These are phyloP conservation scores for Cheilosia grossa DNA, from an alignment of 2,888 invertebrate species.

Conservation along the genomic window DNA sequence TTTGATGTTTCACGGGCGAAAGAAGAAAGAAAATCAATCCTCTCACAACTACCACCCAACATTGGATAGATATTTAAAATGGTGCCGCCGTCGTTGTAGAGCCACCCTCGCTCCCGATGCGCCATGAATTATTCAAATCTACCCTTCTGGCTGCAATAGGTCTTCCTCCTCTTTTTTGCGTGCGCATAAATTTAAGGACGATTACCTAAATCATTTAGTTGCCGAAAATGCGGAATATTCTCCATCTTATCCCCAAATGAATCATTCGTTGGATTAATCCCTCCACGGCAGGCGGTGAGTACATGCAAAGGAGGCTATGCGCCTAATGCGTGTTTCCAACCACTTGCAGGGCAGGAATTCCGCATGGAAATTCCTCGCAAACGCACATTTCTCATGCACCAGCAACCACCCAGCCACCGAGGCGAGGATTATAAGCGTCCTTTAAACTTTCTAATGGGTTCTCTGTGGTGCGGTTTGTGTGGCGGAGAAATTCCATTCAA, in stretches of 20 bases:
- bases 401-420: conserved; percentile 1
- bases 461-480: conserved; percentile 37
- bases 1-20: conserved; percentile 39
- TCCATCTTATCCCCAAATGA: conserved; percentile 46
- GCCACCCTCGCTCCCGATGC: conserved; percentile 49
- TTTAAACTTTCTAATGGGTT: conserved; percentile 60
- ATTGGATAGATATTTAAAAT: conserved; percentile 56
- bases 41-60: conserved; percentile 24
- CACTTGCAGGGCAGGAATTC: conserved; percentile 37
- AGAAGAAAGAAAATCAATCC: conserved; percentile 64
- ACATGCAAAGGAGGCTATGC: not conserved
- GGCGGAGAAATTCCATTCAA: conserved; percentile 47
- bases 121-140: conserved; percentile 72
- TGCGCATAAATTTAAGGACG: conserved; percentile 69
- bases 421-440: conserved; percentile 48
- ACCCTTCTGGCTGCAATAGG: conserved; percentile 65
- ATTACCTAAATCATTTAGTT: conserved; percentile 74
- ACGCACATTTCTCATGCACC: conserved; percentile 54
- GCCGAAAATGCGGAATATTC: conserved; percentile 46
- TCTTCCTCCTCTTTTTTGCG: conserved; percentile 44
- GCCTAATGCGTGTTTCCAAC: conserved; percentile 41
- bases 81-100: conserved; percentile 39
- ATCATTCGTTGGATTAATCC: conserved; percentile 55
- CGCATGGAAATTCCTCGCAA: conserved; percentile 42
- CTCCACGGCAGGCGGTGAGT: not conserved